Evolutionary conservation across 1,140 invertebrate genomes (phyloP).

Genomic region (Dendrolimus punctatus): DNA sequence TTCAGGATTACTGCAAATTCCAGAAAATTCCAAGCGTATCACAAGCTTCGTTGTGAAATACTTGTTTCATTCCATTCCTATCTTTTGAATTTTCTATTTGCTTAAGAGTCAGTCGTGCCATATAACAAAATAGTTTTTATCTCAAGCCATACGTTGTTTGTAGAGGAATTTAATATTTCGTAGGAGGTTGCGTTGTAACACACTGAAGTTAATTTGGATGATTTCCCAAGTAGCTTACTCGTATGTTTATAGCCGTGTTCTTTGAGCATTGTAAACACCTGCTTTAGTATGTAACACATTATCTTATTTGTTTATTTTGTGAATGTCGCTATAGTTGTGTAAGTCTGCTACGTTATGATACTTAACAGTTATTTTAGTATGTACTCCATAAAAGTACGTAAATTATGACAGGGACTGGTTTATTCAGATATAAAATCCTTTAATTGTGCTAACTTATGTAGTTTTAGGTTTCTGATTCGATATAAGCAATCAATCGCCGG

Average conservation of each 20-base stretch:
- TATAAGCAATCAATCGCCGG: too few species aligned
- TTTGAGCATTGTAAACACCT: constrained; percentile 39
- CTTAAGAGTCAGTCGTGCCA: constrained; percentile 23
- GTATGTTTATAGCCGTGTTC: constrained; percentile 37
- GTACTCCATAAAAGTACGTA: neutral
- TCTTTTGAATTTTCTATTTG: constrained; percentile 22
- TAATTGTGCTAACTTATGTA: too few species aligned
- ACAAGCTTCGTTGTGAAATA: too few species aligned
- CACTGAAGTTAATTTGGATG: constrained; percentile 31
- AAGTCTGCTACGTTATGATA: constrained; percentile 5
- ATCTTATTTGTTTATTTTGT: constrained; percentile 32
- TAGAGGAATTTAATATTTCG: constrained; percentile 11
- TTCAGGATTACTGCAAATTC: too few species aligned
- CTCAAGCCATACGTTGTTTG: constrained; percentile 10
- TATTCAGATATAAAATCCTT: too few species aligned
- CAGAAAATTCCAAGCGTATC: too few species aligned
- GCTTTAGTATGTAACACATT: constrained; percentile 31
- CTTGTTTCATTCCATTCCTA: too few species aligned
- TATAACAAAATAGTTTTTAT: constrained; percentile 14
- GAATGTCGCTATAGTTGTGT: constrained; percentile 22
- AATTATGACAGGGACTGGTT: too few species aligned
- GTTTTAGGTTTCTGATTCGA: too few species aligned
- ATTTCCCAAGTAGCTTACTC: constrained; percentile 30
- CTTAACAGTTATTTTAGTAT: neutral
- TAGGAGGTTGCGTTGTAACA: constrained; percentile 10